These are phyloP conservation scores for Diabrotica balteata DNA, from an alignment of 2,888 invertebrate species.

Conservation along the genomic window DNA sequence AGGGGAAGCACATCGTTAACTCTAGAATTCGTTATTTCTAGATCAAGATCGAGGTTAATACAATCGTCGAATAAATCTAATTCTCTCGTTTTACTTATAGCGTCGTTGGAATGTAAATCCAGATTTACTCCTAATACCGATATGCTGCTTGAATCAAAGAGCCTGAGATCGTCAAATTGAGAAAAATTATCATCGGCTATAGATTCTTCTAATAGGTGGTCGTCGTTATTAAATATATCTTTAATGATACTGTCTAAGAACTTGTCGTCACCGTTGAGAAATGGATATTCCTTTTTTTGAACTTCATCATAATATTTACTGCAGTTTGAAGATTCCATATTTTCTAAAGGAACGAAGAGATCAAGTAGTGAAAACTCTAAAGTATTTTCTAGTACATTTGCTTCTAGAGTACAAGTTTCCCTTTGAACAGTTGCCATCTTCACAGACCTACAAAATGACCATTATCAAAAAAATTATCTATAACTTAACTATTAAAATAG, in stretches of 20 bases:
- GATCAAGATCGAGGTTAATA: conserved; percentile 43
- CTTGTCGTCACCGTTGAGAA: conserved; percentile 46
- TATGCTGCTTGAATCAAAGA: conserved; percentile 39
- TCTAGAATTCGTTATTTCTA: conserved; percentile 41
- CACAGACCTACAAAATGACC: not conserved
- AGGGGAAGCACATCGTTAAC: conserved; percentile 47
- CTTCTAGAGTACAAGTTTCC: conserved; percentile 37
- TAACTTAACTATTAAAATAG: not conserved
- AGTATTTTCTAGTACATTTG: conserved; percentile 15
- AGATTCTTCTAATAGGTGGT: conserved; percentile 29
- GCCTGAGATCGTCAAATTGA: conserved; percentile 32
- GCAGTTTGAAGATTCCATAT: conserved; percentile 38
- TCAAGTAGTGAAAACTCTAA: conserved; percentile 37
- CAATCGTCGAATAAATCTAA: conserved; percentile 44
- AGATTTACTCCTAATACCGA: conserved; percentile 53
- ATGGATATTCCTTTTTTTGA: conserved; percentile 33
- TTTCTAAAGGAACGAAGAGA: conserved; percentile 43
- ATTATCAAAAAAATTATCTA: not conserved
- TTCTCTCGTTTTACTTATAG: conserved; percentile 37
- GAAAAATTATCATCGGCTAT: conserved; percentile 32
- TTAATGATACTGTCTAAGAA: conserved; percentile 47
- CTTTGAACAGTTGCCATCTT: conserved; percentile 41
- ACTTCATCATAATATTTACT: conserved; percentile 33
- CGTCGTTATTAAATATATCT: conserved; percentile 40
- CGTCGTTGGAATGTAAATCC: conserved; percentile 45